Evolutionary conservation across 2,113 vertebrate species (phyloP), one percentile per base, ranked within the genome.

Genomic region (Chaenocephalus aceratus): DNA sequence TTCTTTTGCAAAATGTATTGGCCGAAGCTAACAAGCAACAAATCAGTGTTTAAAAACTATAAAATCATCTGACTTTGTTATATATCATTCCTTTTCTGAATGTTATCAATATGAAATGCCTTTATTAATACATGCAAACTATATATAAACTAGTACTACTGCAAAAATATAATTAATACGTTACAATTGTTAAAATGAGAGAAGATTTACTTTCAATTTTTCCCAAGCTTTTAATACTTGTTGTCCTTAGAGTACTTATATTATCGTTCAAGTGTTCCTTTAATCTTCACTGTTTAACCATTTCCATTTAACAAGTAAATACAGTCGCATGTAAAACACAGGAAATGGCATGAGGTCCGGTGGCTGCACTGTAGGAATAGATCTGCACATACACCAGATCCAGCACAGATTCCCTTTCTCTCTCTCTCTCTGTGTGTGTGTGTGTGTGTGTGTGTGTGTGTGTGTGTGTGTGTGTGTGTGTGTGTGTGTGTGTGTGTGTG

Each of bases 221-320:
- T 41, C 36, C 36, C 36, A 41, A 41, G 36, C 6, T 41, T 6
- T 8, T 41, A 41, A 30, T 30, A 30, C 3, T 30, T 30, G 30
- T 30, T 30, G 30, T 30, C 3, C 30, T 30, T 0, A 30, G 30
- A 41, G 36, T 41, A 41, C 36, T 41, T 41, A 7, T 7, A 41
- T 41, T 41, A 41, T 41, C 30, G 30, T 30, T 6, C 36, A 41
- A 41, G 57, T 53, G 62, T 34, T 76, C 72, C 51, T 90, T 88
- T 88, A 59, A 87, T 87, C 83, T 83, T 61, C 71, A 15, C 12
- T 18, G 15, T 30, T 59, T 16, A 75, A 72, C 57, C 57, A n/a
- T 77, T 87, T 73, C 58, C 63, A 78, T n/a, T 79, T 73, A 67
- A 60, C 41, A 80, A 69, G 66, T 77, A 65, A 71, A 75, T 75